Conservation (phyloP, 2,113 vertebrate species). For the Typhlomys cinereus region DNA sequence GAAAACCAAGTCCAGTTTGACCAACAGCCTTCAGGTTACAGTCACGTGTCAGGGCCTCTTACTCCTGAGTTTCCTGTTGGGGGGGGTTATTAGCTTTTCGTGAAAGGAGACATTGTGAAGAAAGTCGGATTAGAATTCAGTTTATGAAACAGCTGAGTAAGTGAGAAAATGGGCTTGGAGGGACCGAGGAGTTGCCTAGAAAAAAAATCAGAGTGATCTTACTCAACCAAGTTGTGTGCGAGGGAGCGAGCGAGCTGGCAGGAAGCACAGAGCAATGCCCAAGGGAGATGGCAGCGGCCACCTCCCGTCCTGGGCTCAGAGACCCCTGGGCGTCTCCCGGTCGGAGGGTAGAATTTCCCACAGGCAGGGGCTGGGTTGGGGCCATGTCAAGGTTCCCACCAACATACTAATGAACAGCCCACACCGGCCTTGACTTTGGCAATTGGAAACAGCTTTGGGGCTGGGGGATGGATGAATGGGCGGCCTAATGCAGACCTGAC, state of each 20-base stretch:
- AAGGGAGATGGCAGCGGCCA: not conserved
- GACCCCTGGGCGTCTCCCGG: not conserved
- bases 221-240: not conserved
- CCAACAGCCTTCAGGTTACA: slow-evolving; percentile 54
- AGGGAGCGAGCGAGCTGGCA: accelerated
- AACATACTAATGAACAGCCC: slow-evolving; percentile 14
- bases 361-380: not conserved
- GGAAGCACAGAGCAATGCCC: not conserved
- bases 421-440: slow-evolving; percentile 10
- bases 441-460: slow-evolving; percentile 58
- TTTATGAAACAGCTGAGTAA: slow-evolving; percentile 56
- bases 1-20: slow-evolving; percentile 61
- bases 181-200: not conserved
- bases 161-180: slow-evolving; percentile 24
- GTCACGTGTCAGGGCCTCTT: slow-evolving; percentile 56
- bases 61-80: slow-evolving; percentile 66
- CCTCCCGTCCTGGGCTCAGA: not conserved
- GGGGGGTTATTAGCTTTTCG: slow-evolving; percentile 74
- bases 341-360: slow-evolving; percentile 39
- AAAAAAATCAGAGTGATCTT: slow-evolving; percentile 11
- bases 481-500: not conserved
- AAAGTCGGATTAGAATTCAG: slow-evolving; percentile 69
- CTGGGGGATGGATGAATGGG: not conserved
- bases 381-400: slow-evolving; percentile 36
- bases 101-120: slow-evolving; percentile 79